Evolutionary conservation across 2,888 invertebrate species (phyloP), one percentile per base, ranked within the genome.

Genomic region (Orthosia incerta): DNA sequence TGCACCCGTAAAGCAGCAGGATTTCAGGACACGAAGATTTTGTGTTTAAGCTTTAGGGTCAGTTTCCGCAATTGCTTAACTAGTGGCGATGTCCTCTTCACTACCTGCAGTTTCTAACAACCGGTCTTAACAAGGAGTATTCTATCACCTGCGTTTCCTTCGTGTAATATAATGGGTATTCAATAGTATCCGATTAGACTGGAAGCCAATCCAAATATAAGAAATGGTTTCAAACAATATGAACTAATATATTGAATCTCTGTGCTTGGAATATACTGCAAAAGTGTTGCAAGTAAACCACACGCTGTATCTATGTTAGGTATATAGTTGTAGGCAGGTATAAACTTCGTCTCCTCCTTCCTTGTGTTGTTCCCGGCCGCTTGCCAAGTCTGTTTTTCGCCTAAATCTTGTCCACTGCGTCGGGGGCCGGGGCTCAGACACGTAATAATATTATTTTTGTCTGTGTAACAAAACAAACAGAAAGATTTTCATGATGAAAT

Each of bases 331-430:
- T 56, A 65, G 26, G 16, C n/a, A 13, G 39, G 66, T 80, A 62
- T 74, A 2, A 65, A 57, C 65, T 57, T 51, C 20, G 26, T 53
- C 61, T 65, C 65, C 75, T 50, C 69, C 63, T 69, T 76, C 69
- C 60, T 77, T 71, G 66, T 82, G 70, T 70, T 61, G 55, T 48
- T 18, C 55, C 45, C 66, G 79, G 79, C 82, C 18, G 55, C 63
- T 18, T 82, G 71, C 82, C 78, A 82, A 77, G 78, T 77, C 71
- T 79, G 66, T 53, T 82, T 82, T 71, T 66, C 46, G 15, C 71
- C 82, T 71, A 74, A 75, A 63, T 80, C 62, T 80, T 75, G 75
- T 74, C 31, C 53, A 23, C 26, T 59, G 39, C 20, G 9, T 59
- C 53, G n/a, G 18, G 39, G 15, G 9, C 56, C 53, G n/a, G 18